These are phyloP conservation scores for Drusus annulatus DNA, from an alignment of 1,140 invertebrate genomes.

Conservation along the genomic window DNA sequence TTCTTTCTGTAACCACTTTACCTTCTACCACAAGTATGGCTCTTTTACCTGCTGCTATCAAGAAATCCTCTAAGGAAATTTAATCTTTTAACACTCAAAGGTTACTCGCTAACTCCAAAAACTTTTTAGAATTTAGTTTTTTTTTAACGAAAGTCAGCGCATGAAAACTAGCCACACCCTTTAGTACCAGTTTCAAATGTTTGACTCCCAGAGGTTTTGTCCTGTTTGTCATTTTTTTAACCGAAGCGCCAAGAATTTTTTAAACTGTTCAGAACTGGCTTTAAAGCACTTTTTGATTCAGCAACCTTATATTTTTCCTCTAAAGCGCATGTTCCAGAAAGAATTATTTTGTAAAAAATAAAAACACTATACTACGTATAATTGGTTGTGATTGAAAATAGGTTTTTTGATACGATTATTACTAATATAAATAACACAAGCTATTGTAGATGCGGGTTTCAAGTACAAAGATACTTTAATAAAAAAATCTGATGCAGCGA, in stretches of 20 bases:
- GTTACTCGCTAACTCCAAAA: conserved; percentile 43
- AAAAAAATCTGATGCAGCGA: no score
- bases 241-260: conserved; percentile 71
- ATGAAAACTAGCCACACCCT: conserved; percentile 71
- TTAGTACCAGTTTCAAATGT: conserved; percentile 67
- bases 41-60: neutral
- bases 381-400: no score
- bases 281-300: conserved; percentile 62
- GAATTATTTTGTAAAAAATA: conserved; percentile 63
- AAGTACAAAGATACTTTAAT: no score
- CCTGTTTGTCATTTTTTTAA: conserved; percentile 68
- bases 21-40: conserved; percentile 11
- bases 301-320: conserved; percentile 61
- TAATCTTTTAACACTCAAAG: neutral
- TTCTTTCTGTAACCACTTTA: neutral
- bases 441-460: no score
- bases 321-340: conserved; percentile 62
- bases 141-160: conserved; percentile 71
- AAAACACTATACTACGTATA: no score
- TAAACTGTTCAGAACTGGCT: conserved; percentile 60
- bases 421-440: no score
- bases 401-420: no score
- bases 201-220: conserved; percentile 64
- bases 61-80: neutral
- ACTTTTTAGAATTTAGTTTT: conserved; percentile 62